Evolutionary conservation across 2,888 invertebrate species (phyloP).

Genomic region (Nemoura dubitans): DNA sequence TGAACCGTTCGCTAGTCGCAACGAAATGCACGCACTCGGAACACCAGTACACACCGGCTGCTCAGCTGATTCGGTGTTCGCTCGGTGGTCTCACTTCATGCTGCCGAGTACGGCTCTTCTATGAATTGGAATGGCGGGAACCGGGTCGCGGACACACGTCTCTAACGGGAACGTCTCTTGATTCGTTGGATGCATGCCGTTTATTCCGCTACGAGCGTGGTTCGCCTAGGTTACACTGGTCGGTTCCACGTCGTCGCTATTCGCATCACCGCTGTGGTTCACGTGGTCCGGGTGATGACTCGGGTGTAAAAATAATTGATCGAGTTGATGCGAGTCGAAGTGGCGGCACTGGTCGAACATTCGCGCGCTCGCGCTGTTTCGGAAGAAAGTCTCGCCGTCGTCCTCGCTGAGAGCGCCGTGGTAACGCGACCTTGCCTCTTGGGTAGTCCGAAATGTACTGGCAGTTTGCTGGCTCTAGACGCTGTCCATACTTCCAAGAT

Average conservation of each 20-base stretch:
- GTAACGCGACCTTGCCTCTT: slow-evolving; percentile 21
- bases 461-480: background rate
- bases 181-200: slow-evolving; percentile 23
- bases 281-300: background rate
- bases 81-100: slow-evolving; percentile 30
- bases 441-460: slow-evolving; percentile 1
- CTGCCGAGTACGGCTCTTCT: background rate
- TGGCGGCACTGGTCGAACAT: background rate
- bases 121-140: slow-evolving; percentile 39
- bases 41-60: slow-evolving; percentile 29
- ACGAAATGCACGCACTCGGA: slow-evolving; percentile 32
- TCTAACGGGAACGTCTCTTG: slow-evolving; percentile 32
- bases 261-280: background rate
- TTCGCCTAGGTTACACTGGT: background rate
- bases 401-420: background rate
- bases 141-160: slow-evolving; percentile 13
- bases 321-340: background rate
- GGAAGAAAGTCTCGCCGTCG: slow-evolving; percentile 1
- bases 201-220: slow-evolving; percentile 23
- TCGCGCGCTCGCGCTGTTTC: background rate
- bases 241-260: slow-evolving; percentile 17
- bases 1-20: background rate
- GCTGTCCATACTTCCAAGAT: background rate
- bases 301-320: background rate
- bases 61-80: slow-evolving; percentile 36